Conservation (phyloP, 1,140 invertebrate genomes). For the Thaumatotibia leucotreta region DNA sequence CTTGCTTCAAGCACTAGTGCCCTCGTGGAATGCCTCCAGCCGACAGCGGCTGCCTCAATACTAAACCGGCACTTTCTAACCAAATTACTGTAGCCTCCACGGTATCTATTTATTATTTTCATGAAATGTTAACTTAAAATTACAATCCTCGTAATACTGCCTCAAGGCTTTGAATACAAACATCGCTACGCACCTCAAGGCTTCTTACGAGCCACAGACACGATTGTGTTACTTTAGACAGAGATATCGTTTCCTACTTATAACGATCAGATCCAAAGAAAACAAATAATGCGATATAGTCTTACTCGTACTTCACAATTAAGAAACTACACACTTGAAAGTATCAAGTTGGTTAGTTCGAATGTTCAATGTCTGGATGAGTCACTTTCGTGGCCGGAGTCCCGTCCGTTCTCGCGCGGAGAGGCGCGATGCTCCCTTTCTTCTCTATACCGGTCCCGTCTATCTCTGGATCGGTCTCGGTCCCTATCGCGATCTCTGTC, state of each 20-base stretch:
- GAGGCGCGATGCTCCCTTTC: constrained; percentile 68
- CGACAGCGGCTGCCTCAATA: constrained; percentile 19
- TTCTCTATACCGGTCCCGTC: constrained; percentile 59
- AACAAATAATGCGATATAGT: not conserved
- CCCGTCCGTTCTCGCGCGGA: constrained; percentile 67
- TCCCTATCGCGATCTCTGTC: constrained; percentile 49
- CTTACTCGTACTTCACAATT: not conserved
- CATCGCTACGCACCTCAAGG: constrained; percentile 51
- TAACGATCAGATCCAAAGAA: constrained; percentile 8
- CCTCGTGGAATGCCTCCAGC: constrained; percentile 45
- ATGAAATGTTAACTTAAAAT: constrained; percentile 42
- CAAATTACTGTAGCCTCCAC: constrained; percentile 55
- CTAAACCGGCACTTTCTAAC: constrained; percentile 38
- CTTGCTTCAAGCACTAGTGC: constrained; percentile 28
- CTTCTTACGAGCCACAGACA: constrained; percentile 40
- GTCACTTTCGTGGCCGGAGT: constrained; percentile 74
- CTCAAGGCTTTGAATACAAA: constrained; percentile 51
- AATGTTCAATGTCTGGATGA: constrained; percentile 67
- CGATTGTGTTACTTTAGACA: constrained; percentile 50
- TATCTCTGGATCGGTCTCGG: constrained; percentile 48
- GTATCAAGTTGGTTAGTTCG: constrained; percentile 1
- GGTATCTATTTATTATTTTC: constrained; percentile 37
- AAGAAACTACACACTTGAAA: not conserved
- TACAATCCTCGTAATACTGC: constrained; percentile 54
- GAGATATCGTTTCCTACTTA: constrained; percentile 39